phyloP scores from a whole-genome alignment of 2,888 invertebrate genomes.

The Epistrophe grossulariae region DNA sequence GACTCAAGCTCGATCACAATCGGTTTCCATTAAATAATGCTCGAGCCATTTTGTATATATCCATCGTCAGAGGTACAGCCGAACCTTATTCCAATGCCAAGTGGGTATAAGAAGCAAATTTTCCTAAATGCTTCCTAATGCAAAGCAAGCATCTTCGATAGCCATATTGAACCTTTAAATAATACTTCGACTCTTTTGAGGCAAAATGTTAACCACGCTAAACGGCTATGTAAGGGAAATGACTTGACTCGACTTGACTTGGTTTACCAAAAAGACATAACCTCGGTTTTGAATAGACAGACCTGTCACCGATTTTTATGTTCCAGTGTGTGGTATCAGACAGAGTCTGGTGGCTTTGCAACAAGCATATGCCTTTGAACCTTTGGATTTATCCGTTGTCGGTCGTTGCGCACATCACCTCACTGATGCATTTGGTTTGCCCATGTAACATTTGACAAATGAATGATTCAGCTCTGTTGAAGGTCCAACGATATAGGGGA shows the following conservation, averaged over 20 bases:
- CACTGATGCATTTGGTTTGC: not conserved
- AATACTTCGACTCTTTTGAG: not conserved
- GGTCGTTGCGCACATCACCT: not conserved
- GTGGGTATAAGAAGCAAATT: conserved; percentile 37
- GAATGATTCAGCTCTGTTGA: conserved; percentile 22
- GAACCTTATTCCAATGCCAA: conserved; percentile 56
- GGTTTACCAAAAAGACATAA: conserved; percentile 44
- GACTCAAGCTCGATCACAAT: conserved; percentile 48
- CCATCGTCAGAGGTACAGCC: conserved; percentile 22
- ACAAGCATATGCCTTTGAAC: conserved; percentile 10
- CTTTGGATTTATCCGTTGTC: not conserved
- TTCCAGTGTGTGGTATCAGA: not conserved
- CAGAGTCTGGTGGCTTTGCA: conserved; percentile 4
- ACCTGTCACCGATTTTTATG: conserved; percentile 51
- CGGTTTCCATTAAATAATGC: conserved; percentile 46
- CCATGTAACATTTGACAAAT: conserved; percentile 44
- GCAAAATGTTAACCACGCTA: conserved; percentile 4
- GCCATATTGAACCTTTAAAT: conserved; percentile 44
- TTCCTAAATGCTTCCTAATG: conserved; percentile 38
- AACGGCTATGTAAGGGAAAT: conserved; percentile 9
- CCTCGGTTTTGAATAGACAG: conserved; percentile 53
- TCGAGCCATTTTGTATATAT: conserved; percentile 27
- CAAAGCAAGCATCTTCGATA: conserved; percentile 41
- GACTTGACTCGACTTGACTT: conserved; percentile 2
- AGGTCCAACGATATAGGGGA: conserved; percentile 2